Conservation (phyloP, 2,888 invertebrate species). For the Sarcophaga caerulescens region DNA sequence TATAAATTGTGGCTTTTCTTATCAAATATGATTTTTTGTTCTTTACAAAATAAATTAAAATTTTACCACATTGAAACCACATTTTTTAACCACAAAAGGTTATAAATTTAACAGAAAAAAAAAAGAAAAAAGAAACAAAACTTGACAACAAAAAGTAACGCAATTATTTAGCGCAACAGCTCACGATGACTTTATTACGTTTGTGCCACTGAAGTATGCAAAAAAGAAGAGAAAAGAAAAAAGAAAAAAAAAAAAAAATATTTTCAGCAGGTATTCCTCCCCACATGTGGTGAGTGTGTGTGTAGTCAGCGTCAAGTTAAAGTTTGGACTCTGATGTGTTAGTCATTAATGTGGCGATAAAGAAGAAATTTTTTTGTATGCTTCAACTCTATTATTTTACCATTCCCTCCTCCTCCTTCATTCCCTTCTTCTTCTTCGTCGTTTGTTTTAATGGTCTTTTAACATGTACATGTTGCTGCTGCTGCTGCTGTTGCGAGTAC, state of each 20-base stretch:
- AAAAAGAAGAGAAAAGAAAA: background rate
- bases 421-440: slow-evolving; percentile 38
- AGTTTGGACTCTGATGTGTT: background rate
- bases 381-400: slow-evolving; percentile 7
- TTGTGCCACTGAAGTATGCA: background rate
- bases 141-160: slow-evolving; percentile 17
- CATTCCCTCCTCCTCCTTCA: background rate
- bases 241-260: slow-evolving; percentile 17
- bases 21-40: background rate
- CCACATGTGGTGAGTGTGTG: background rate
- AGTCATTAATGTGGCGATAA: slow-evolving; percentile 38
- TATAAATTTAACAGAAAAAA: background rate
- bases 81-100: slow-evolving; percentile 40
- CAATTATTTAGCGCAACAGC: background rate
- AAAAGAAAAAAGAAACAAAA: background rate
- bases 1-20: too few relatives aligned
- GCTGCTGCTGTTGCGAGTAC: background rate
- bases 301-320: background rate
- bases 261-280: background rate
- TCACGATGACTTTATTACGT: too few relatives aligned
- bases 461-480: slow-evolving; percentile 19
- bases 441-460: slow-evolving; percentile 36
- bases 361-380: slow-evolving; percentile 9
- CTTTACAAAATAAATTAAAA: slow-evolving; percentile 1
- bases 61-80: background rate